A percentile compares a stretch with the other conserved stretches of the same genome.
These are phyloP conservation scores for Sphaerophoria rueppellii DNA, from an alignment of 2,888 invertebrate species.

Conservation along the genomic window DNA sequence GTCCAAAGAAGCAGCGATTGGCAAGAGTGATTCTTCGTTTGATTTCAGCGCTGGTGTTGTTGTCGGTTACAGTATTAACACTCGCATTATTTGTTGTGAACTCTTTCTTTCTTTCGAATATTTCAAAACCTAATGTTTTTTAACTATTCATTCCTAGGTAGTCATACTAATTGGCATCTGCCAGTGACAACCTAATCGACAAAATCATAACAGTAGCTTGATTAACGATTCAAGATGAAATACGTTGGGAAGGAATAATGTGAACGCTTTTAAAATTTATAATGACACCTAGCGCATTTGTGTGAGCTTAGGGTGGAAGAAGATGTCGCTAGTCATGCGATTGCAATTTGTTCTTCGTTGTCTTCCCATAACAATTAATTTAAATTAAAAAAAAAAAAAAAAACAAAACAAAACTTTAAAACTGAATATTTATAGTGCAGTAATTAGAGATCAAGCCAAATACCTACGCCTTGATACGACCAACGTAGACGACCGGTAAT, in stretches of 20 bases:
- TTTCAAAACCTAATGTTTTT: too few relatives aligned
- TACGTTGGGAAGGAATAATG: conserved; percentile 21
- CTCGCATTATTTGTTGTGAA: too few relatives aligned
- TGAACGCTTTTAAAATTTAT: conserved; percentile 1
- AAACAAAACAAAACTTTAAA: conserved; percentile 7
- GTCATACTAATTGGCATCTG: conserved; percentile 33
- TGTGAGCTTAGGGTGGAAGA: not conserved
- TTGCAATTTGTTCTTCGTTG: conserved; percentile 24
- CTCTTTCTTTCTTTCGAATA: too few relatives aligned
- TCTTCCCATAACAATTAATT: conserved; percentile 50
- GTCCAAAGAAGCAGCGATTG: too few relatives aligned
- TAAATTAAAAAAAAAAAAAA: conserved; percentile 62
- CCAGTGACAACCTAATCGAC: not conserved
- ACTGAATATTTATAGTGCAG: conserved; percentile 37
- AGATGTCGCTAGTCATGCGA: conserved; percentile 43
- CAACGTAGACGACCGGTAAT: too few relatives aligned
- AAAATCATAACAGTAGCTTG: conserved; percentile 22
- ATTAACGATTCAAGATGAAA: conserved; percentile 7
- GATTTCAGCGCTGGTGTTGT: too few relatives aligned
- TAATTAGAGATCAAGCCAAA: conserved; percentile 53
- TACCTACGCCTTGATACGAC: not conserved
- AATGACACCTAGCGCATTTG: conserved; percentile 21
- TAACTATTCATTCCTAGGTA: too few relatives aligned
- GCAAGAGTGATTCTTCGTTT: too few relatives aligned
- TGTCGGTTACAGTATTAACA: too few relatives aligned